Base-by-base conservation (phyloP, 1,140 invertebrate species). In the Sycophila sp. region DNA sequence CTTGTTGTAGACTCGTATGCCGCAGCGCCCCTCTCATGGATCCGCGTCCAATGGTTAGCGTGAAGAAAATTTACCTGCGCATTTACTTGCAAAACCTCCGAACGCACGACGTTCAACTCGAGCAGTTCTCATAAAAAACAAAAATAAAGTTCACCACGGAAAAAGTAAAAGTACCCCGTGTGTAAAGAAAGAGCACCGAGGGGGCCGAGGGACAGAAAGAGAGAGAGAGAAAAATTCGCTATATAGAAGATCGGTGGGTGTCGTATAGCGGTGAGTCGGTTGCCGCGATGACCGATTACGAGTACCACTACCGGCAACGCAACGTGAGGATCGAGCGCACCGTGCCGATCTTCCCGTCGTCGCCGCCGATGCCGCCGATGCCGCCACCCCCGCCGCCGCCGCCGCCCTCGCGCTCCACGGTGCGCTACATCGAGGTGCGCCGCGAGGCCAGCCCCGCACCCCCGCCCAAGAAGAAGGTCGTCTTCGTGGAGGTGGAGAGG, bases 161-260 rank as follows among this genome's bases (percentile, higher is more conserved):
- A n/a, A n/a, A n/a, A n/a, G n/a, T n/a, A n/a, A n/a, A n/a, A n/a
- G n/a, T n/a, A n/a, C n/a, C n/a, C n/a, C n/a, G n/a, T n/a, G 19
- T 11, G 42, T n/a, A 22, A 22, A 47, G 42, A 47, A 47, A 47
- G 42, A 47, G 42, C 19, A 47, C 42, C 17, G 24, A 47, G n/a
- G 42, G 28, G 2, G 38, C 15, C 24, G 28, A 45, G 40, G 32
- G 58, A 42, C n/a, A n/a, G n/a, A n/a, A n/a, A n/a, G n/a, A n/a
- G n/a, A n/a, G n/a, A n/a, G n/a, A n/a, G n/a, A n/a, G n/a, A n/a
- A n/a, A n/a, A n/a, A n/a, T n/a, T 11, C 13, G 63, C 63, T 53
- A 17, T 45, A 68, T 58, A 68, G 17, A 59, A 26, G 17, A 60
- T 36, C 53, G 32, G 53, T 53, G 49, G 22, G 49, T n/a, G n/a